Conservation (phyloP, 2,888 invertebrate genomes). For the Drosophila demipolita region DNA sequence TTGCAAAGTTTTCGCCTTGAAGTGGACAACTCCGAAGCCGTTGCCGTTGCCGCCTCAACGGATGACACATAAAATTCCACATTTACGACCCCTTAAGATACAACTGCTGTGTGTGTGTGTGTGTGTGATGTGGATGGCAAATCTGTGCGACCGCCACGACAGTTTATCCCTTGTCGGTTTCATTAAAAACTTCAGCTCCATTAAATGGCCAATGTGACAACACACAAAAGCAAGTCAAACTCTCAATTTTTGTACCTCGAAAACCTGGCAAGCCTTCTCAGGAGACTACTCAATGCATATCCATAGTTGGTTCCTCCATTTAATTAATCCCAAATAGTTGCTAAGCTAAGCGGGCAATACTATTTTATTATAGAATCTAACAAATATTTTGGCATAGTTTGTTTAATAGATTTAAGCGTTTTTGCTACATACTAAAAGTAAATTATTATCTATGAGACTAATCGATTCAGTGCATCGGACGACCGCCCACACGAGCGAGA, state of each 20-base stretch:
- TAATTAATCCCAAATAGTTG: background rate
- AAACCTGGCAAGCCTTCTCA: background rate
- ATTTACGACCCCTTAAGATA: slow-evolving; percentile 70
- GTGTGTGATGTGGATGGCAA: slow-evolving; percentile 12
- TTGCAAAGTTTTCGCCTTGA: slow-evolving; percentile 68
- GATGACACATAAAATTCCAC: slow-evolving; percentile 77
- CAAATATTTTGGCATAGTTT: background rate
- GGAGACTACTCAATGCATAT: background rate
- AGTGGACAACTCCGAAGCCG: slow-evolving; percentile 23
- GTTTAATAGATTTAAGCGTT: slow-evolving; percentile 10
- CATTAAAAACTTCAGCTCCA: slow-evolving; percentile 43
- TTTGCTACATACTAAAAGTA: background rate
- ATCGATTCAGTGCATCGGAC: background rate
- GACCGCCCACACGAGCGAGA: slow-evolving; percentile 68
- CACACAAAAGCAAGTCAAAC: background rate
- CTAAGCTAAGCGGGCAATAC: background rate
- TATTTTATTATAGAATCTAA: slow-evolving; percentile 4
- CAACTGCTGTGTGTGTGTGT: slow-evolving; percentile 39
- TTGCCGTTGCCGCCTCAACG: slow-evolving; percentile 28
- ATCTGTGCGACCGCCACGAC: slow-evolving; percentile 15
- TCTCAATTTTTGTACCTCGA: background rate
- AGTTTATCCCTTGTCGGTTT: slow-evolving; percentile 47
- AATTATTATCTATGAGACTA: background rate
- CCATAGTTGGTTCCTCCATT: background rate
- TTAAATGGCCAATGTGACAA: slow-evolving; percentile 28